These are phyloP conservation scores for Plebejus melissa DNA, from an alignment of 2,888 invertebrate species.

Conservation along the genomic window DNA sequence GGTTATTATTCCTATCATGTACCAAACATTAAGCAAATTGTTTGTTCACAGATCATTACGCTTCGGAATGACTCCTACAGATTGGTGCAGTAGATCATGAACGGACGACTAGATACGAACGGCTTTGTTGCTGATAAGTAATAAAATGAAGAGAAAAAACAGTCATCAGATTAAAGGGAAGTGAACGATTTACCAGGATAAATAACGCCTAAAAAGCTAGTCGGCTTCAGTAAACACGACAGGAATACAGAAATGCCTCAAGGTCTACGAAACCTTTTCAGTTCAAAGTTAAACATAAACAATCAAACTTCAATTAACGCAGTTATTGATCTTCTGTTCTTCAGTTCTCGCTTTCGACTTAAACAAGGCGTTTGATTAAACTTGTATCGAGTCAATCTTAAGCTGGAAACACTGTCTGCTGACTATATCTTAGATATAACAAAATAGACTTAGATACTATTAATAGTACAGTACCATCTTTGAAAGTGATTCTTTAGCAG, in stretches of 20 bases:
- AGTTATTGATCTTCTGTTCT: conserved; percentile 8
- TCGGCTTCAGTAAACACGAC: neutral
- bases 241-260: neutral
- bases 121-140: neutral
- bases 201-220: neutral
- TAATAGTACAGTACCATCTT: too few species aligned
- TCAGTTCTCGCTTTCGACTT: neutral
- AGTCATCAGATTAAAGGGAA: neutral
- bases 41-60: conserved; percentile 41
- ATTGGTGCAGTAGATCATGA: neutral
- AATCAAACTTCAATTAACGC: conserved; percentile 11
- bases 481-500: too few species aligned
- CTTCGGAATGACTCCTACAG: conserved; percentile 23
- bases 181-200: neutral
- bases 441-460: neutral
- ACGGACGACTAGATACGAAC: neutral
- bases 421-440: neutral
- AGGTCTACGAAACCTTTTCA: conserved; percentile 11
- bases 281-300: conserved; percentile 4
- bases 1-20: neutral
- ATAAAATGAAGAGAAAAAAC: neutral
- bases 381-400: neutral
- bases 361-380: conserved; percentile 15
- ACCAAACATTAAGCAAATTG: conserved; percentile 40
- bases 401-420: neutral